Conservation (phyloP, 1,140 invertebrate species). For the Ditylenchus dipsaci region DNA sequence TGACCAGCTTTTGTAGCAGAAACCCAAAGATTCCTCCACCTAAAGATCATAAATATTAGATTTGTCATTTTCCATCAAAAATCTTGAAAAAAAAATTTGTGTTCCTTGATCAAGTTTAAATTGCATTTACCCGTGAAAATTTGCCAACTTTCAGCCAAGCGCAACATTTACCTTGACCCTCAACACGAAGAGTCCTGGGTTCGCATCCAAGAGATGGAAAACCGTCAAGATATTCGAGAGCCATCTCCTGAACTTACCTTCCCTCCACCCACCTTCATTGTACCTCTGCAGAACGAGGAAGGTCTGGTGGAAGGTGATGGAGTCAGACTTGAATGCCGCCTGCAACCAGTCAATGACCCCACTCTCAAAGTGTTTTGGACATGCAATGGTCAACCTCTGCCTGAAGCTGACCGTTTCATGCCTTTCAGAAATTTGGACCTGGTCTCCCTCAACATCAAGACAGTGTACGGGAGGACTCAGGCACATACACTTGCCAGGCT, state of each 20-base stretch:
- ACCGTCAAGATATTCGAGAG: conserved; percentile 28
- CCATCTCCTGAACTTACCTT: conserved; percentile 46
- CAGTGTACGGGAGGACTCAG: conserved; percentile 94
- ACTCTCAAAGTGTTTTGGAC: conserved; percentile 68
- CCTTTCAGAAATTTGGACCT: conserved; percentile 96
- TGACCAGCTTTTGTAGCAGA: too few relatives aligned
- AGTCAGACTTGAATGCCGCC: conserved; percentile 80
- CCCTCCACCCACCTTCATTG: conserved; percentile 50
- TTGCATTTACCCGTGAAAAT: too few relatives aligned
- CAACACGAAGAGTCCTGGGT: conserved; percentile 82
- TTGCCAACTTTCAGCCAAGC: conserved; percentile 23
- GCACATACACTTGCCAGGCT: conserved; percentile 83
- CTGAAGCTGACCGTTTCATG: conserved; percentile 69
- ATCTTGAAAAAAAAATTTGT: too few relatives aligned
- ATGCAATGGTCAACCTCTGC: conserved; percentile 72
- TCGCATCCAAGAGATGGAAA: conserved; percentile 67
- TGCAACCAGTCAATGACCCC: conserved; percentile 60
- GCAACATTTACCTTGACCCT: conserved; percentile 53
- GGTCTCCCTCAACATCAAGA: conserved; percentile 86
- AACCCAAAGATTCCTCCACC: too few relatives aligned
- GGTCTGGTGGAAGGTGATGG: conserved; percentile 79
- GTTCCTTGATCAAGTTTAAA: too few relatives aligned
- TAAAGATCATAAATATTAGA: too few relatives aligned
- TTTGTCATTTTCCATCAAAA: too few relatives aligned
- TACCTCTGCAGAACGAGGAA: conserved; percentile 46